Conservation (phyloP, 2,113 vertebrate genomes). For the Jacana jacana region DNA sequence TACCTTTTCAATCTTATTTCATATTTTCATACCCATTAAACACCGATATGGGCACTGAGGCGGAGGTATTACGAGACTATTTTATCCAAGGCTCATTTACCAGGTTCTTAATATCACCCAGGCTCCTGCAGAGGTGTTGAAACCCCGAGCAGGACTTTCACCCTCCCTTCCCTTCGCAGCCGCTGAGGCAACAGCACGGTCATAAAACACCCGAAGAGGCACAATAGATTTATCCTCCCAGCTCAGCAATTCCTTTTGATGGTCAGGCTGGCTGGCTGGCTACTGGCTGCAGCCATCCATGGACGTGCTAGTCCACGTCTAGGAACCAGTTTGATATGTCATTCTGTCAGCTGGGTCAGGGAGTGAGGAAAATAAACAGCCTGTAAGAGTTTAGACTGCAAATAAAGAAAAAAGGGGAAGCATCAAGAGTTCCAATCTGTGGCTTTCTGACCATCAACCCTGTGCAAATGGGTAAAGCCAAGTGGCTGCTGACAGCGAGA, state of each 20-base stretch:
- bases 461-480: background rate
- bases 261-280: background rate
- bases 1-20: background rate
- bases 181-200: background rate
- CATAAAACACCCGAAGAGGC: background rate
- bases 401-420: background rate
- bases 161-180: background rate
- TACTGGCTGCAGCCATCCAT: background rate
- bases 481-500: background rate
- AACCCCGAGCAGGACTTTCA: background rate
- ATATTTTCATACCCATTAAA: background rate
- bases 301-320: accelerated
- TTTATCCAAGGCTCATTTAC: background rate
- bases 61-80: accelerated
- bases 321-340: background rate
- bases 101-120: background rate
- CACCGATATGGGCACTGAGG: accelerated
- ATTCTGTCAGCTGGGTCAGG: background rate
- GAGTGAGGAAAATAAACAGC: background rate
- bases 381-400: background rate
- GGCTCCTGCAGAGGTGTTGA: background rate
- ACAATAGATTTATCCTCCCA: conserved; percentile 22
- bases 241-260: conserved; percentile 35
- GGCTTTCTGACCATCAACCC: background rate
- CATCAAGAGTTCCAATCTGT: background rate